A percentile compares a stretch with the other conserved stretches of the same genome.
Evolutionary conservation across 2,113 vertebrate species (phyloP).

Genomic region (Felis catus): DNA sequence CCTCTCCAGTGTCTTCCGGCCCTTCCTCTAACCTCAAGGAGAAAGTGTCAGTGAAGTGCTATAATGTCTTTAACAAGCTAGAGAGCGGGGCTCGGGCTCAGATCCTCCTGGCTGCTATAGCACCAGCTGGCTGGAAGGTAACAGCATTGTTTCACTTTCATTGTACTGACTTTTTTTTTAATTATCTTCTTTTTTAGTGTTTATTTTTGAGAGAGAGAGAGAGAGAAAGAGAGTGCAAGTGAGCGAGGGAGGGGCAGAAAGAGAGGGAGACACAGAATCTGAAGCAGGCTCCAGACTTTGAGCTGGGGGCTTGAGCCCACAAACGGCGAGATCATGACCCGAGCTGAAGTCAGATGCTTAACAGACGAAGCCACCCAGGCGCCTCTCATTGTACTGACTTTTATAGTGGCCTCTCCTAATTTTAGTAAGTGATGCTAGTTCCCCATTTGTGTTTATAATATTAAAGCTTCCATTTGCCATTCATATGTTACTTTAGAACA

Average conservation of each 20-base stretch:
- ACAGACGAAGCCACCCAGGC: no score
- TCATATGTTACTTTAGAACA: neutral
- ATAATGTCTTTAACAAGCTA: neutral
- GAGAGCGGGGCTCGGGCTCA: neutral
- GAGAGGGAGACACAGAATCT: no score
- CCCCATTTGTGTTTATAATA: neutral
- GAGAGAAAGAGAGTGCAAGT: no score
- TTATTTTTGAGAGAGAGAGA: no score
- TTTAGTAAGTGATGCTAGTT: neutral
- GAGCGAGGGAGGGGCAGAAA: no score
- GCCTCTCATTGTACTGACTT: neutral
- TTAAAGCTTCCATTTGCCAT: neutral
- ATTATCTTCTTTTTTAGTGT: no score
- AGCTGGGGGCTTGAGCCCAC: no score
- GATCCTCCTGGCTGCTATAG: no score
- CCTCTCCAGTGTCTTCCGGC: neutral
- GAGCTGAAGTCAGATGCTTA: no score
- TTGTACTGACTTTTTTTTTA: neutral
- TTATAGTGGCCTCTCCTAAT: neutral
- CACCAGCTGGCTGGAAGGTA: neutral
- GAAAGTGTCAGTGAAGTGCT: neutral
- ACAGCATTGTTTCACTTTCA: neutral
- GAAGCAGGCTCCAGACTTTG: no score
- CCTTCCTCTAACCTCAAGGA: neutral
- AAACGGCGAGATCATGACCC: no score